Evolutionary conservation across 2,113 vertebrate species (phyloP).

Genomic region (Xenopus tropicalis): UCB_Xtro_10.0 CM004443.2:113206501-113207000

Average conservation of each 20-base stretch:
- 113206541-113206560: too few relatives aligned
- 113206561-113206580: too few relatives aligned
- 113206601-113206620: too few relatives aligned
- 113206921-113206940: background rate
- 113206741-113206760: conserved; percentile 40
- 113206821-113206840: conserved; percentile 3
- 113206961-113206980: too few relatives aligned
- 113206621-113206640: conserved; percentile 19
- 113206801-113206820: conserved; percentile 19
- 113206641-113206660: conserved; percentile 19
- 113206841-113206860: background rate
- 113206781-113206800: conserved; percentile 33
- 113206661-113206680: conserved; percentile 27
- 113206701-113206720: conserved; percentile 39
- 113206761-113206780: conserved; percentile 32
- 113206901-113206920: background rate
- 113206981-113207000: too few relatives aligned
- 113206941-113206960: background rate
- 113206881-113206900: background rate
- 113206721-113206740: conserved; percentile 22
- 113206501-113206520: too few relatives aligned
- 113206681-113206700: conserved; percentile 8
- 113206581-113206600: too few relatives aligned
- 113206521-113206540: too few relatives aligned
- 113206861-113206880: conserved; percentile 1